Percentiles rank a stretch among this genome's conserved stretches.
Evolutionary conservation across 2,888 invertebrate species (phyloP).

Genomic region (Caenorhabditis sp.): DNA sequence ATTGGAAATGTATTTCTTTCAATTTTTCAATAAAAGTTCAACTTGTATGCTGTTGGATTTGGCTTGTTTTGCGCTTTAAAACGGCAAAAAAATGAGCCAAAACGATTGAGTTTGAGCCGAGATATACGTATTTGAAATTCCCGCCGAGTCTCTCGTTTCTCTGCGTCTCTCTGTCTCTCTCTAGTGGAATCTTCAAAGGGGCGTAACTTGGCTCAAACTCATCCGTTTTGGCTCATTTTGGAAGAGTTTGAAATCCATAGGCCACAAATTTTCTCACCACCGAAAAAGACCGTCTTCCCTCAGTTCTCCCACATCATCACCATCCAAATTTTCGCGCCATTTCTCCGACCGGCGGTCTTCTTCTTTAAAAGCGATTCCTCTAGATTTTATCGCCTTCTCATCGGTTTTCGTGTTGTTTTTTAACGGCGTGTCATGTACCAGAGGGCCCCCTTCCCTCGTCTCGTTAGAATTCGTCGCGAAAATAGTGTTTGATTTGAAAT

Average conservation of each 20-base stretch:
- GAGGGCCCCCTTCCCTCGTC: not conserved
- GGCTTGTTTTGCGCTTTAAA: not conserved
- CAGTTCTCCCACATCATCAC: constrained; percentile 3
- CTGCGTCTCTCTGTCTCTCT: no score
- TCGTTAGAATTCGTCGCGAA: no score
- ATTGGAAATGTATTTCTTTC: no score
- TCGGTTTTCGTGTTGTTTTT: constrained; percentile 52
- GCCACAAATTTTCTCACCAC: no score
- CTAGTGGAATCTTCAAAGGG: no score
- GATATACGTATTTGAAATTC: not conserved
- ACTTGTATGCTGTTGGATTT: no score
- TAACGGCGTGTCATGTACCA: constrained; percentile 20
- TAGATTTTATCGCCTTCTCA: not conserved
- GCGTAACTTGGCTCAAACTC: no score
- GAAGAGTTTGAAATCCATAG: no score
- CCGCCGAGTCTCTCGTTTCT: no score
- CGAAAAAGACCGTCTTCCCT: no score
- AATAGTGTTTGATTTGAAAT: constrained; percentile 9
- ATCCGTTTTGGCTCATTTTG: no score
- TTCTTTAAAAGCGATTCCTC: not conserved
- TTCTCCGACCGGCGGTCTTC: not conserved
- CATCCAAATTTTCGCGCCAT: constrained; percentile 12
- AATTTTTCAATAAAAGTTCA: no score
- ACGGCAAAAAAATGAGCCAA: not conserved
- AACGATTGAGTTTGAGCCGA: constrained; percentile 21